Evolutionary conservation across 1,140 invertebrate species (phyloP).

Genomic region (Cydia fagiglandana): DNA sequence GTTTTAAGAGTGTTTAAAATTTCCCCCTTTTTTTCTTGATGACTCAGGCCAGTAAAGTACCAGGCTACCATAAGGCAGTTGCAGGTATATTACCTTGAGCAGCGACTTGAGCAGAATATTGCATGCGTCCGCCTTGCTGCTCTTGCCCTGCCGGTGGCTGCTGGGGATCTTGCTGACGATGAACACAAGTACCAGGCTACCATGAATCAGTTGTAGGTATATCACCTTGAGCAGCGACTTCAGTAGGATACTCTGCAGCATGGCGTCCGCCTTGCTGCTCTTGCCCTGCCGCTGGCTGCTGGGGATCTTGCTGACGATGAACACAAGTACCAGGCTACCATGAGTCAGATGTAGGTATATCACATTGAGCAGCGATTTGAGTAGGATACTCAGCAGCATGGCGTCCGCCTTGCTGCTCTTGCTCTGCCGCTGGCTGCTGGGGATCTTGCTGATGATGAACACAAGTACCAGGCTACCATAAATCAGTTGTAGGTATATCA

Average conservation of each 20-base stretch:
- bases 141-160: constrained; percentile 62
- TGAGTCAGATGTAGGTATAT: not conserved
- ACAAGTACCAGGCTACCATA: not conserved
- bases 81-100: constrained; percentile 83
- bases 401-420: constrained; percentile 72
- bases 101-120: constrained; percentile 97
- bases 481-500: constrained; percentile 52
- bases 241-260: constrained; percentile 93
- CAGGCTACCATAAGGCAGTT: too few species aligned
- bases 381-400: constrained; percentile 91
- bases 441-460: constrained; percentile 98
- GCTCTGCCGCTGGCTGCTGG: constrained; percentile 64
- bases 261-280: constrained; percentile 73
- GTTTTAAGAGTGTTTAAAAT: too few species aligned
- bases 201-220: not conserved
- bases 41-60: too few species aligned
- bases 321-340: constrained; percentile 69
- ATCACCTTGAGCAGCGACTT: constrained; percentile 95
- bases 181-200: constrained; percentile 82
- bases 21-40: too few species aligned
- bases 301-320: constrained; percentile 97
- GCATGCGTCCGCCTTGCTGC: constrained; percentile 84
- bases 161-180: constrained; percentile 96
- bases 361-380: constrained; percentile 97
- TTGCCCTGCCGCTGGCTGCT: constrained; percentile 55